Base-by-base conservation (phyloP, 2,888 invertebrate species). In the Gisinianus flammeolus region DNA sequence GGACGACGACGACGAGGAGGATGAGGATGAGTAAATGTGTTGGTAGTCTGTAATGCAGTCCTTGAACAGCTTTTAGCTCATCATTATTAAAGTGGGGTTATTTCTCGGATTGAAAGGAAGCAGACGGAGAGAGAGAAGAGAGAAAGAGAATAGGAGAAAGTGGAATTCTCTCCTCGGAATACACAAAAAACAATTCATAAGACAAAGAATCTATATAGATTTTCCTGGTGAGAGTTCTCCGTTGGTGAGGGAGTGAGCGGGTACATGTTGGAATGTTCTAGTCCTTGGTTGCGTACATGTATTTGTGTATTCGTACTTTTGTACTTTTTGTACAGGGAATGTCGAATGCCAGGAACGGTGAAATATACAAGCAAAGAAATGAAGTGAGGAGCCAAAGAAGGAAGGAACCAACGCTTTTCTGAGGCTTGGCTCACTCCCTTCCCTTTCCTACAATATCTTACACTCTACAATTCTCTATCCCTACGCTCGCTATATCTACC, bases 301-400 rank as follows among this genome's bases (percentile, higher is more conserved):
- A n/a, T n/a, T n/a, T n/a, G n/a, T n/a, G n/a, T n/a, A n/a, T n/a
- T n/a, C n/a, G n/a, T n/a, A n/a, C n/a, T n/a, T n/a, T n/a, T n/a
- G n/a, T n/a, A n/a, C n/a, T n/a, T n/a, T n/a, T n/a, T n/a, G n/a
- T n/a, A n/a, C n/a, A n/a, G n/a, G n/a, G n/a, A 4, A 4, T 44
- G 44, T 64, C 64, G 8, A 58, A 26, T 26, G 3, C 22, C 22
- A 58, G 58, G 24, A 19, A n/a, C 19, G 58, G 2, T 26, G 28
- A 64, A 28, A 28, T 64, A 64, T 16, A 64, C 16, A 28, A 64
- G 64, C 26, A 56, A 64, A 24, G 33, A 44, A 69, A 44, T 69
- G 69, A 69, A 69, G 69, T 69, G 44, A 69, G 33, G 80, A 79
- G 80, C 58, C 62, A 73, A 73, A 31, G 62, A 35, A 73, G 33